Evolutionary conservation across 2,797 vertebrate genomes (phyloP).

Genomic region (Paratrypauchen microcephalus): DNA sequence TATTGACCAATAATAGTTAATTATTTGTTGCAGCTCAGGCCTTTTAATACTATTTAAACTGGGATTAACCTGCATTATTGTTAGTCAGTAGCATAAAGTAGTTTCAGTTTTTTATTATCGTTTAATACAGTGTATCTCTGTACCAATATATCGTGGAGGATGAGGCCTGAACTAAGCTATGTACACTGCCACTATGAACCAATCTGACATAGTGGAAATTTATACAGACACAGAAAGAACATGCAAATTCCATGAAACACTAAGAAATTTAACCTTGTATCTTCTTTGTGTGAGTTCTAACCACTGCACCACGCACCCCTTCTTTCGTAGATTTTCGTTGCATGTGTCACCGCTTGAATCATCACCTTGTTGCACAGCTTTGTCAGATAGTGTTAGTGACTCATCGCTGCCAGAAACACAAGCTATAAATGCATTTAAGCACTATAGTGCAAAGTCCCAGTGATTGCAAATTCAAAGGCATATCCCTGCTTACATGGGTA

Average conservation of each 20-base stretch:
- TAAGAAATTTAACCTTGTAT: not conserved
- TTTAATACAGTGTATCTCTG: too few species aligned
- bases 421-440: constrained; percentile 11
- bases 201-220: not conserved
- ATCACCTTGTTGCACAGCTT: constrained; percentile 35
- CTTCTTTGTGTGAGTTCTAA: not conserved
- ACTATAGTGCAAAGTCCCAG: constrained; percentile 8
- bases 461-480: not conserved
- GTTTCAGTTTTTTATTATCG: too few species aligned
- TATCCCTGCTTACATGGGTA: not conserved
- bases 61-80: too few species aligned
- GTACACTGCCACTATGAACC: not conserved
- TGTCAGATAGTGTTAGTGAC: constrained; percentile 43
- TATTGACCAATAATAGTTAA: too few species aligned
- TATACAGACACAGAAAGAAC: not conserved
- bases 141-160: not conserved
- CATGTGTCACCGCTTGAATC: constrained; percentile 52
- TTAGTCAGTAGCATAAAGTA: too few species aligned
- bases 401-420: constrained; percentile 36
- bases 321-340: constrained; percentile 47
- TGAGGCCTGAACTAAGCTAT: not conserved
- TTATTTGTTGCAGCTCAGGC: too few species aligned
- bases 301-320: constrained; percentile 13
- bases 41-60: too few species aligned
- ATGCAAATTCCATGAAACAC: not conserved